These are phyloP conservation scores for Heloderma charlesbogerti DNA, from an alignment of 2,113 vertebrate species.

Conservation along the genomic window DNA sequence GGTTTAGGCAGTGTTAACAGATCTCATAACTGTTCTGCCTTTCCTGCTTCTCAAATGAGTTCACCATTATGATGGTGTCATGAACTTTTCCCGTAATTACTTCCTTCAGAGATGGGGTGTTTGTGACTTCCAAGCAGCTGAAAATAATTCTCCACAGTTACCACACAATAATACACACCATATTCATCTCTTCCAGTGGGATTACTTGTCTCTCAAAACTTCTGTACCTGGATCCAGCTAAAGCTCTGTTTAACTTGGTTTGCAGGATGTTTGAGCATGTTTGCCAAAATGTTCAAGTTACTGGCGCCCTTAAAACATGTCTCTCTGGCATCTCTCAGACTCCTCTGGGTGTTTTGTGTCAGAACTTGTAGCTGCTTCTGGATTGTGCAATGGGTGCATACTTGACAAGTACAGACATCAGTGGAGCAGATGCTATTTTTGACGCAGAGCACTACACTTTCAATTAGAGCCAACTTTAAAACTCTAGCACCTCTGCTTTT, in stretches of 20 bases:
- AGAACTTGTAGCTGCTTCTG: constrained; percentile 27
- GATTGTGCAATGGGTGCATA: background rate
- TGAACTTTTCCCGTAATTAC: constrained; percentile 21
- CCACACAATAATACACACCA: constrained; percentile 30
- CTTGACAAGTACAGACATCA: constrained; percentile 11
- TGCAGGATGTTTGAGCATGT: constrained; percentile 32
- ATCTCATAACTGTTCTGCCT: background rate
- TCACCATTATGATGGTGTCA: background rate
- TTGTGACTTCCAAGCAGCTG: constrained; percentile 28
- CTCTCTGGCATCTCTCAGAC: constrained; percentile 3
- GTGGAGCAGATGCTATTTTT: constrained; percentile 6
- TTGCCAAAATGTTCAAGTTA: constrained; percentile 47
- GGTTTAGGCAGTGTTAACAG: background rate
- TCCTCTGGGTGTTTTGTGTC: background rate
- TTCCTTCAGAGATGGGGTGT: constrained; percentile 1
- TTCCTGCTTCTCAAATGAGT: background rate
- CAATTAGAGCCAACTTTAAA: constrained; percentile 27
- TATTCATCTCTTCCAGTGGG: constrained; percentile 36
- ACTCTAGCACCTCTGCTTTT: background rate
- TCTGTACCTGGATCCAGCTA: constrained; percentile 36
- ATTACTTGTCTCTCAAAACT: constrained; percentile 37
- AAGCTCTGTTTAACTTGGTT: constrained; percentile 59
- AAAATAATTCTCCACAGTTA: constrained; percentile 36
- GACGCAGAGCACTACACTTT: constrained; percentile 18
- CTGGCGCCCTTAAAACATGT: constrained; percentile 31